phyloP scores from a whole-genome alignment of 2,113 vertebrate species.

The Hippocampus comes region DNA sequence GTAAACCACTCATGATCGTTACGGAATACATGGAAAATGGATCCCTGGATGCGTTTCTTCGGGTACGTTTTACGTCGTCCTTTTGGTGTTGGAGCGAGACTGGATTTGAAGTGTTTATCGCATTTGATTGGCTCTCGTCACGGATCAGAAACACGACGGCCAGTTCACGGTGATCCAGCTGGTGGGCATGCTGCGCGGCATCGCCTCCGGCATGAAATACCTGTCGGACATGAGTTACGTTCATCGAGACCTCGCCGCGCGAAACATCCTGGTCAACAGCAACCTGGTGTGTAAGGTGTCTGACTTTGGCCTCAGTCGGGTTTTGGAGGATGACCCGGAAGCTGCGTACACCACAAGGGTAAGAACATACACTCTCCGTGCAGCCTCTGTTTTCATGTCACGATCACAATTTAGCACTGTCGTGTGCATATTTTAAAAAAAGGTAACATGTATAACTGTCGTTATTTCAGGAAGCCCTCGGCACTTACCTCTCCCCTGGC shows the following conservation, averaged over 20 bases:
- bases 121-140: conserved; percentile 10
- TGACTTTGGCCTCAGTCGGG: conserved; percentile 94
- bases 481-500: conserved; percentile 80
- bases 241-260: conserved; percentile 90
- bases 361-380: conserved; percentile 56
- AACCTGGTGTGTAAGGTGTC: conserved; percentile 98
- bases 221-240: conserved; percentile 98
- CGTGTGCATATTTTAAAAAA: background rate
- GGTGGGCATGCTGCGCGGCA: conserved; percentile 96
- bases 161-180: conserved; percentile 96
- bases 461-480: conserved; percentile 64
- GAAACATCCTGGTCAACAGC: conserved; percentile 98
- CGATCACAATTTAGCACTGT: too few species aligned
- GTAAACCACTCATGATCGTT: conserved; percentile 98
- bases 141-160: conserved; percentile 90
- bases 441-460: background rate
- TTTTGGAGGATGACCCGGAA: conserved; percentile 92
- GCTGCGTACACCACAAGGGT: conserved; percentile 94
- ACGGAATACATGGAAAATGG: conserved; percentile 99
- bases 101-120: conserved; percentile 23
- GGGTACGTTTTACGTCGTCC: conserved; percentile 72
- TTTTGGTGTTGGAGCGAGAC: background rate
- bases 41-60: conserved; percentile 94
- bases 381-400: too few species aligned
- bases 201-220: conserved; percentile 98